These are phyloP conservation scores for Sarcophaga peregrina DNA, from an alignment of 1,140 invertebrate species.

Conservation along the genomic window DNA sequence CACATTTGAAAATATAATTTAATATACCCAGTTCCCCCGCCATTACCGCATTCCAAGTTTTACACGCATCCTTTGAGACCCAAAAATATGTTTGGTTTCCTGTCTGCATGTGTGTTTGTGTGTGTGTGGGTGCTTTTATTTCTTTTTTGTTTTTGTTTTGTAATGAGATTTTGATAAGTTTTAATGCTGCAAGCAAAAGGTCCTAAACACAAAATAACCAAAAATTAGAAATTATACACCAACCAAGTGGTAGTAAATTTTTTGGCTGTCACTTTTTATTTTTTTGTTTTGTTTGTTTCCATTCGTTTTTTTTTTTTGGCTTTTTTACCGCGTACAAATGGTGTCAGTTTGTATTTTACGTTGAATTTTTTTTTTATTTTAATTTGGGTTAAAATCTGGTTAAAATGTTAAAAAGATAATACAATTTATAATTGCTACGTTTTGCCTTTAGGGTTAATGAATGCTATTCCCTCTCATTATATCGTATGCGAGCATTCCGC, in stretches of 20 bases:
- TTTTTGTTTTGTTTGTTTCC: too few relatives aligned
- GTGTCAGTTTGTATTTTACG: not conserved
- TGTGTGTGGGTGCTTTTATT: not conserved
- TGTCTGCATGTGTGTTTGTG: not conserved
- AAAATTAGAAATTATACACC: conserved; percentile 1
- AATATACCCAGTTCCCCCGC: not conserved
- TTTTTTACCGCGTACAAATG: not conserved
- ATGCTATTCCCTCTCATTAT: too few relatives aligned
- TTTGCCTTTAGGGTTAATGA: not conserved
- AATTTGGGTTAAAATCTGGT: not conserved
- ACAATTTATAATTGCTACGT: conserved; percentile 2
- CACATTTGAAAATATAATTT: not conserved
- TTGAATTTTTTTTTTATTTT: too few relatives aligned
- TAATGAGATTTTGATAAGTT: conserved; percentile 27
- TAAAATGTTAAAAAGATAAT: not conserved
- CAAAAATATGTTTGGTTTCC: not conserved
- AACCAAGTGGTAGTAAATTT: not conserved
- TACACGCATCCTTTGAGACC: not conserved
- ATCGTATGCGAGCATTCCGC: too few relatives aligned
- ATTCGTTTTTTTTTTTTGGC: too few relatives aligned
- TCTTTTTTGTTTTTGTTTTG: not conserved
- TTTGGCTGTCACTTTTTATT: not conserved
- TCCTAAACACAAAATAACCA: not conserved
- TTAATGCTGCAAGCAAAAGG: not conserved
- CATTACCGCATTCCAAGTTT: not conserved